phyloP scores from a whole-genome alignment of 2,113 vertebrate species.

The Hippocampus guttulatus region DNA sequence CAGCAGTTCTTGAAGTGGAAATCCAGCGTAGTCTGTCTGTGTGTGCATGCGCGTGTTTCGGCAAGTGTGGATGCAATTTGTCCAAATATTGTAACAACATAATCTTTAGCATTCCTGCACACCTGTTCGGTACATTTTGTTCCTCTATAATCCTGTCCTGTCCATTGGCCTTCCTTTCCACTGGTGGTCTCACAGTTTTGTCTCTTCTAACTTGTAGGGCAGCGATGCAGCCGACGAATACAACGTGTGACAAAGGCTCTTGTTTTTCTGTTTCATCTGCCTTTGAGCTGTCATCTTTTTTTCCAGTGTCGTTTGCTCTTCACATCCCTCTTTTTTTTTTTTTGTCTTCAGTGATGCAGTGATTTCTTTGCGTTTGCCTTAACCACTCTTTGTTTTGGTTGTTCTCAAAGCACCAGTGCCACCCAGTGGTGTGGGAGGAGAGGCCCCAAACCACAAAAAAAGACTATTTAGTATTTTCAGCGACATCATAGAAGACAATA shows the following conservation, averaged over 20 bases:
- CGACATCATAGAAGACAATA: not conserved
- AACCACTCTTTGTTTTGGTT: not conserved
- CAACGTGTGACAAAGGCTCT: not conserved
- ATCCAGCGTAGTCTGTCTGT: not conserved
- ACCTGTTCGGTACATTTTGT: not conserved
- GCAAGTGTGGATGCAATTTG: not conserved
- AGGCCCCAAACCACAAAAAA: not conserved
- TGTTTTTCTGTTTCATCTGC: not conserved
- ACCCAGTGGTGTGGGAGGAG: not conserved
- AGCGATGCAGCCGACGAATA: not conserved
- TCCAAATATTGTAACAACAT: not conserved
- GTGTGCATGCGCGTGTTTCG: not conserved
- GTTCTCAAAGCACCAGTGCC: not conserved
- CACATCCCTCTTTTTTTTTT: not conserved
- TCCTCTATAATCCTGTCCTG: not conserved
- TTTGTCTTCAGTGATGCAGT: not conserved
- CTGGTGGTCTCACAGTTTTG: not conserved
- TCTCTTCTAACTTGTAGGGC: not conserved
- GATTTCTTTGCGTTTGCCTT: not conserved
- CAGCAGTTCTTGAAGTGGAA: not conserved
- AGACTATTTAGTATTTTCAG: not conserved
- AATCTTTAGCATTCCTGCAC: not conserved
- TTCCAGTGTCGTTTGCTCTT: not conserved
- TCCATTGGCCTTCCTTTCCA: not conserved
- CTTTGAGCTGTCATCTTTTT: not conserved